Evolutionary conservation across 2,113 vertebrate species (phyloP).

Genomic region (Hystrix brachyura): DNA sequence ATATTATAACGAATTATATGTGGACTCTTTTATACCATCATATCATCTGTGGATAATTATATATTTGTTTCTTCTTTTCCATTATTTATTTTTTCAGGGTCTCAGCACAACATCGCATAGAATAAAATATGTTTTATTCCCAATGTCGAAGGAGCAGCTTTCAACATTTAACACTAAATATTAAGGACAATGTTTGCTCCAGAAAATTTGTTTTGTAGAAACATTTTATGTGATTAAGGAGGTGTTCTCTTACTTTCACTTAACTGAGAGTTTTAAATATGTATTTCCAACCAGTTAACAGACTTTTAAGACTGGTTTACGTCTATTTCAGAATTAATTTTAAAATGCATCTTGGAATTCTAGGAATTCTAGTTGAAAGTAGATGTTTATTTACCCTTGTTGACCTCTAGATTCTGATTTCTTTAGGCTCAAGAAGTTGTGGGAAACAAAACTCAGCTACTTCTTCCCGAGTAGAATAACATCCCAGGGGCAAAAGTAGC

Average conservation of each 20-base stretch:
- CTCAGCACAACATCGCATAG: not conserved
- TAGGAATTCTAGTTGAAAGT: not conserved
- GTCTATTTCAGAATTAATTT: not conserved
- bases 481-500: not conserved
- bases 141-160: not conserved
- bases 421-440: not conserved
- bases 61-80: conserved; percentile 11
- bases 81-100: not conserved
- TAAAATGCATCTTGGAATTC: not conserved
- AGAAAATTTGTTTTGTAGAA: conserved; percentile 8
- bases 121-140: not conserved
- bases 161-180: not conserved
- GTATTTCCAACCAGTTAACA: not conserved
- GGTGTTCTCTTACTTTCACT: not conserved
- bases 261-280: not conserved
- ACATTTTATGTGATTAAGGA: conserved; percentile 3
- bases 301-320: conserved; percentile 14
- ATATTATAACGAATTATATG: not conserved
- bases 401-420: not conserved
- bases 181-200: not conserved
- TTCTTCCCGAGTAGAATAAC: not conserved
- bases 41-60: not conserved
- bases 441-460: not conserved
- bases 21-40: not conserved
- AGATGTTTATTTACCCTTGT: not conserved